Evolutionary conservation across 2,797 vertebrate genomes (phyloP).

Genomic region (Psittacula derbiana): DNA sequence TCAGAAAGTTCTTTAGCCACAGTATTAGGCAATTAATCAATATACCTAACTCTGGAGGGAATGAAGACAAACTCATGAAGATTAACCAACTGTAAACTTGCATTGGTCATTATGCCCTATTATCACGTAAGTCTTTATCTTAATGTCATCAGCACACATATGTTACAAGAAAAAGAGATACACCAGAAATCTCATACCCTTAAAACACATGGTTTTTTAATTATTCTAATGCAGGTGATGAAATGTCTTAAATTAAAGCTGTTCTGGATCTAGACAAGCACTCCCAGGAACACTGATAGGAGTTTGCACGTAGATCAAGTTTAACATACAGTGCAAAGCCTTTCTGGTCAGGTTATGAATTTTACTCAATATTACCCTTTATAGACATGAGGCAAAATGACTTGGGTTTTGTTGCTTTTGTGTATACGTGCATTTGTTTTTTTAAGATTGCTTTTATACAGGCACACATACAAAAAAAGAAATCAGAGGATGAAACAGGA

Average conservation of each 20-base stretch:
- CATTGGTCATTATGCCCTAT: not conserved
- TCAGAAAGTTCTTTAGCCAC: not conserved
- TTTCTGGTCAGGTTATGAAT: not conserved
- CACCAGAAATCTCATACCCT: not conserved
- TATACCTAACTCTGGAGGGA: not conserved
- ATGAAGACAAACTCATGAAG: not conserved
- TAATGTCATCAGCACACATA: not conserved
- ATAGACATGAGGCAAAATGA: not conserved
- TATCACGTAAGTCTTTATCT: not conserved
- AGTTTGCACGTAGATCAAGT: not conserved
- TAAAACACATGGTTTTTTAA: not conserved
- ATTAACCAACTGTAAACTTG: not conserved
- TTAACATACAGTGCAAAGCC: not conserved
- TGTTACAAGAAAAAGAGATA: not conserved
- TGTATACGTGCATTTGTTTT: not conserved
- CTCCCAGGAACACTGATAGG: accelerated
- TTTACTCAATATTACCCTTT: not conserved
- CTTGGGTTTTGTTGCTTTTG: not conserved
- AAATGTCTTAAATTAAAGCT: not conserved
- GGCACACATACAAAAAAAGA: not conserved
- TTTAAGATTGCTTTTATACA: not conserved
- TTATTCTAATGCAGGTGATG: not conserved
- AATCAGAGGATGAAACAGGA: not conserved
- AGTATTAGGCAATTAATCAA: not conserved
- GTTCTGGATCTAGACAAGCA: not conserved